These are phyloP conservation scores for Automeris io DNA, from an alignment of 2,888 invertebrate genomes.

Conservation along the genomic window DNA sequence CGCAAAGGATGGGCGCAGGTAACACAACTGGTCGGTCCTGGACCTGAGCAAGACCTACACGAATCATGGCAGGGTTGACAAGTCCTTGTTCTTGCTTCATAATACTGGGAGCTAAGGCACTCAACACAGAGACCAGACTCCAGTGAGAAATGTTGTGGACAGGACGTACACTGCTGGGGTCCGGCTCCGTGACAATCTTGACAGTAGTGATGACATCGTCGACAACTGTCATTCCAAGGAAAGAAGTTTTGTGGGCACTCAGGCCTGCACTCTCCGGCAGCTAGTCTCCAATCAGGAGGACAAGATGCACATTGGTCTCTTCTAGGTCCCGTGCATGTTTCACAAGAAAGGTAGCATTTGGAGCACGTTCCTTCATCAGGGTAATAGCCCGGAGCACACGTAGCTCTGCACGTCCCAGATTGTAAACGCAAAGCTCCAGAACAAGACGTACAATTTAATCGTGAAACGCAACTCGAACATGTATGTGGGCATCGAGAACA, in stretches of 20 bases:
- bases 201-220: constrained; percentile 92
- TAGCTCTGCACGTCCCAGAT: constrained; percentile 88
- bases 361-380: constrained; percentile 90
- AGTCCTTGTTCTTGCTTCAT: constrained; percentile 81
- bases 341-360: constrained; percentile 89
- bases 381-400: constrained; percentile 88
- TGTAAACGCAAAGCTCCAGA: constrained; percentile 85
- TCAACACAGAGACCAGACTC: constrained; percentile 84
- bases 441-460: constrained; percentile 89
- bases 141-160: constrained; percentile 83
- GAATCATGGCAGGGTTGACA: constrained; percentile 84
- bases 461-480: constrained; percentile 85
- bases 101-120: constrained; percentile 85
- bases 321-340: constrained; percentile 89
- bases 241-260: constrained; percentile 91
- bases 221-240: constrained; percentile 88
- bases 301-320: constrained; percentile 91
- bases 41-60: constrained; percentile 83
- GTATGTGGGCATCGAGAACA: constrained; percentile 89
- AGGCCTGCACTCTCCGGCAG: constrained; percentile 89
- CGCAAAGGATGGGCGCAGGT: constrained; percentile 83
- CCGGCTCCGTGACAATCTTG: constrained; percentile 91
- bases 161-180: constrained; percentile 84
- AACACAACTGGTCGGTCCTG: constrained; percentile 83
- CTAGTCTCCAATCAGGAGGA: constrained; percentile 86